Percentiles rank a stretch among this genome's conserved stretches.
These are phyloP conservation scores for Sigmodon hispidus DNA, from an alignment of 2,113 vertebrate species.

Conservation along the genomic window DNA sequence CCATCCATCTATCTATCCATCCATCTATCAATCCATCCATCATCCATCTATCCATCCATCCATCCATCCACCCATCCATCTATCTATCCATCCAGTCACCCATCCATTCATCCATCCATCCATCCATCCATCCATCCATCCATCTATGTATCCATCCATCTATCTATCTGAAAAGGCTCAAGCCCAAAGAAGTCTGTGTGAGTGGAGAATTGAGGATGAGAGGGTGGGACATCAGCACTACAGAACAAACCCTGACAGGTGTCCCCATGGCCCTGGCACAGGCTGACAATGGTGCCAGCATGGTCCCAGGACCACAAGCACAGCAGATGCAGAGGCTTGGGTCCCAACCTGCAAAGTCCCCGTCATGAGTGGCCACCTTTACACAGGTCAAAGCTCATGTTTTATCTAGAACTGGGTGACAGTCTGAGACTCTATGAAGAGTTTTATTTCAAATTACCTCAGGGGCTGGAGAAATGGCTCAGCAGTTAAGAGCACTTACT, in stretches of 20 bases:
- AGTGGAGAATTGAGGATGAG: not conserved
- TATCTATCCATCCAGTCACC: not conserved
- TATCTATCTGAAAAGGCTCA: not conserved
- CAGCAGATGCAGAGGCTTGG: accelerated
- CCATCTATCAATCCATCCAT: too few relatives aligned
- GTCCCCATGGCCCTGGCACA: not conserved
- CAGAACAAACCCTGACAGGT: too few relatives aligned
- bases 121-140: not conserved
- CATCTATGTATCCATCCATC: not conserved
- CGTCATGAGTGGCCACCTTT: not conserved
- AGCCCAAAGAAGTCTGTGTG: not conserved
- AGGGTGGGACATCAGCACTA: too few relatives aligned
- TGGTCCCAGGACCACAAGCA: not conserved
- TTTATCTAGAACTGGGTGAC: not conserved
- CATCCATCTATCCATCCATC: not conserved
- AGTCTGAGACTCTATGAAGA: not conserved
- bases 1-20: not conserved
- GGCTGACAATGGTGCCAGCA: not conserved
- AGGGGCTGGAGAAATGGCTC: not conserved
- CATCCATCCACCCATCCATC: not conserved
- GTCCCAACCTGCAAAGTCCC: not conserved
- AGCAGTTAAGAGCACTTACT: not conserved
- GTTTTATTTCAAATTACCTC: not conserved
- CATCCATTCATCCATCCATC: not conserved
- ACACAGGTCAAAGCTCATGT: conserved; percentile 15